Evolutionary conservation across 2,797 vertebrate genomes (phyloP).

Genomic region (Selene dorsalis): DNA sequence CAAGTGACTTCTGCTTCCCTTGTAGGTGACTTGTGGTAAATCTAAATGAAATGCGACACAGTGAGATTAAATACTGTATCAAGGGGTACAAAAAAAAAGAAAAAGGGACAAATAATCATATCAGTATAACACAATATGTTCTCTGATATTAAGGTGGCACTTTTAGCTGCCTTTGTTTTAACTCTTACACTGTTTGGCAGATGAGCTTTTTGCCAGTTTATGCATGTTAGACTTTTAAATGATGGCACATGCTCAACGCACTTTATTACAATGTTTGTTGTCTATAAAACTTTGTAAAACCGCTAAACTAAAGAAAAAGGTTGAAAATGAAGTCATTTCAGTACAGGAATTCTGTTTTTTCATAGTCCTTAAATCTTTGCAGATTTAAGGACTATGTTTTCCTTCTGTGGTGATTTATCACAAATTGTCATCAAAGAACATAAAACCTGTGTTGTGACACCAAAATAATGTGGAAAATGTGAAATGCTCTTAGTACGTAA

Average conservation of each 20-base stretch:
- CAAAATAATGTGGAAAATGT: slow-evolving; percentile 11
- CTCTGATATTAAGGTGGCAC: neutral
- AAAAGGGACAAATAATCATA: slow-evolving; percentile 10
- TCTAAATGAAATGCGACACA: neutral
- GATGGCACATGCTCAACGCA: neutral
- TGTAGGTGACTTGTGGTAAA: neutral
- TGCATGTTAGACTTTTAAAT: slow-evolving; percentile 2
- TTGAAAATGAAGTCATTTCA: neutral
- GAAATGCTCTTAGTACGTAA: neutral
- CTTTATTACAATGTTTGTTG: neutral
- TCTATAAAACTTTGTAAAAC: neutral
- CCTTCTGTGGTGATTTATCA: neutral
- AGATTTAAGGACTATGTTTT: slow-evolving; percentile 6
- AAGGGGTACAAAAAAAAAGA: neutral
- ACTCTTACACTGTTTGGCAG: neutral
- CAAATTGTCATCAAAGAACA: neutral
- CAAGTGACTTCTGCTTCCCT: neutral
- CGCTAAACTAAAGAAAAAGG: neutral
- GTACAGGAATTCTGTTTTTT: no score
- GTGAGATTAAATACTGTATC: no score
- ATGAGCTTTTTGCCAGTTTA: neutral
- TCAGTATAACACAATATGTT: neutral
- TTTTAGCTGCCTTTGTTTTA: neutral
- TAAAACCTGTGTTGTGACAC: slow-evolving; percentile 8
- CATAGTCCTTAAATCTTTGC: no score